Evolutionary conservation across 2,888 invertebrate species (phyloP), one percentile per base, ranked within the genome.

Genomic region (Exocentrus adspersus): DNA sequence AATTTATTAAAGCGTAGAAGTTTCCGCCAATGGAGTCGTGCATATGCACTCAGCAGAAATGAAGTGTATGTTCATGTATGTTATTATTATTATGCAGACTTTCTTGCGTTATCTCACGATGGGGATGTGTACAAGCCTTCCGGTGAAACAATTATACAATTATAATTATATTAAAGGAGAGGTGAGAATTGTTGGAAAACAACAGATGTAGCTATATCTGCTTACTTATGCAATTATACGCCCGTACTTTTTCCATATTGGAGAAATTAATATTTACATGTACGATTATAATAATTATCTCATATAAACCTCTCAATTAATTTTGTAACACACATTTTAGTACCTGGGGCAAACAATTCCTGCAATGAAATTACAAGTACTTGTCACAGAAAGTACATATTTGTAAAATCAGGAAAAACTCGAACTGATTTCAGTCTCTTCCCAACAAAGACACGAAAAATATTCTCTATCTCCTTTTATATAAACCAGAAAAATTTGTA

Each of bases 111-210:
- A 64, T 59, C 50, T 59, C 59, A 50, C 43, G 62, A 62, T 59
- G 54, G 62, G 58, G 61, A 65, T 65, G 65, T 43, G 37, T 58
- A 45, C 12, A 37, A 28, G 59, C 62, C 65, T 43, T 21, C 50
- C 32, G 54, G 61, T 24, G 42, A 46, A 28, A 48, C 53, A 50
- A 62, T 65, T 65, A 65, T 65, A 59, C 65, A 65, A 65, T 65
- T 62, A 65, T 54, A 62, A 65, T 65, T 56, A 46, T 52, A 58
- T 52, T 62, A 62, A 60, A 53, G 41, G 57, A 57, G 53, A 62
- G 62, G 58, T 58, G 62, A 58, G 43, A 62, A 57, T 62, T 24
- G 45, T 58, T 62, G 46, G 60, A 60, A 66, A 62, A 45, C 54
- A 45, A 37, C 37, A 37, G 12, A 37, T 37, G 37, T 28, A 54